Evolutionary conservation across 1,140 invertebrate species (phyloP).

Genomic region (Octopus sinensis): DNA sequence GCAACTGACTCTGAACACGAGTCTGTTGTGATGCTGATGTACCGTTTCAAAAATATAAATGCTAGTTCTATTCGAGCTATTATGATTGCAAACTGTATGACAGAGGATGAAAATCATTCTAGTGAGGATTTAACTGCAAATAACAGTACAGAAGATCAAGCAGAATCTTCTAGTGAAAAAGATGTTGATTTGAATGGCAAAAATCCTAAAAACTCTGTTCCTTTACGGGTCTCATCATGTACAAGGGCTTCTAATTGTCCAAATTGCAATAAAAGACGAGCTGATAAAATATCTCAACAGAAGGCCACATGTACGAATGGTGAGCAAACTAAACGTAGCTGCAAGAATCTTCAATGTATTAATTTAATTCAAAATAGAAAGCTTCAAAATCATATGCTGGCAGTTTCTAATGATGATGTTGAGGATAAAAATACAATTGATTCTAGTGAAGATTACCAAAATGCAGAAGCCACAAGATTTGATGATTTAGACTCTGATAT

Average conservation of each 20-base stretch:
- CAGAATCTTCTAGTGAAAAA: no score
- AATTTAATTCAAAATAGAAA: slow-evolving; percentile 34
- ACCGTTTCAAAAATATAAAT: slow-evolving; percentile 78
- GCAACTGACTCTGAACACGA: slow-evolving; percentile 73
- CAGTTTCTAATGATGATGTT: slow-evolving; percentile 30
- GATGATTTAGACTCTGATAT: not conserved
- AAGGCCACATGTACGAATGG: not conserved
- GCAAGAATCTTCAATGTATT: slow-evolving; percentile 29
- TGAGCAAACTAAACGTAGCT: not conserved
- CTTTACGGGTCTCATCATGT: not conserved
- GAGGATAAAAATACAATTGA: slow-evolving; percentile 32
- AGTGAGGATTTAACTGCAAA: no score
- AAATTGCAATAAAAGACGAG: not conserved
- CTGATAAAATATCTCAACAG: slow-evolving; percentile 18
- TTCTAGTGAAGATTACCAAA: slow-evolving; percentile 36
- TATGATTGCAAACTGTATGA: slow-evolving; percentile 71
- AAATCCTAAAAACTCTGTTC: not conserved
- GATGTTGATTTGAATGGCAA: no score
- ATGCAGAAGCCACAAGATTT: slow-evolving; percentile 27
- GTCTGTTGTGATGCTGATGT: slow-evolving; percentile 76
- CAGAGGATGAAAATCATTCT: slow-evolving; percentile 18
- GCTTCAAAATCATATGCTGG: slow-evolving; percentile 29
- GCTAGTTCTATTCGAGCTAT: slow-evolving; percentile 76
- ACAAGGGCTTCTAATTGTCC: not conserved
- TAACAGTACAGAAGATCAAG: no score